Base-by-base conservation (phyloP, 2,888 invertebrate species). In the Belgica antarctica region DNA sequence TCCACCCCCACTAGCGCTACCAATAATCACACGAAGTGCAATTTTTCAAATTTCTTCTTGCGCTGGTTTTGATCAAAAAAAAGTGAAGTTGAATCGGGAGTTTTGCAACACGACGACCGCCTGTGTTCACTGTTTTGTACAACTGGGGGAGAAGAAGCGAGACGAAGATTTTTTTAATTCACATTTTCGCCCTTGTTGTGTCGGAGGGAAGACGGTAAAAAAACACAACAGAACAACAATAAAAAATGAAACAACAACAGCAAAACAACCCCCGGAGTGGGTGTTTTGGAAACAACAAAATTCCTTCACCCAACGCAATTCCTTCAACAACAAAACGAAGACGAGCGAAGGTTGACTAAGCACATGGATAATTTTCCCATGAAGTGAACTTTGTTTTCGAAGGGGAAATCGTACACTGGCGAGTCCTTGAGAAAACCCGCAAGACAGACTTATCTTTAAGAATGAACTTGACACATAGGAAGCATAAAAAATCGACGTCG, bases 141-240 rank as follows among this genome's bases (percentile, higher is more conserved):
- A 52, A 52, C 52, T 52, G 52, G 52, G 52, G 52, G 17, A n/a
- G n/a, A 52, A 52, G 41, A 52, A 52, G 52, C 52, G 52, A 22
- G 52, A 52, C 52, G 52, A 22, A 52, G 52, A 52, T 52, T 52
- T 52, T 52, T 52, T 52, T 52, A 52, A 52, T 52, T 52, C 52
- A 52, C 52, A 12, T 52, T 52, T 52, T 31, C n/a, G n/a, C n/a
- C n/a, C 12, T 31, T 52, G 52, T 52, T 52, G 52, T 52, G 52
- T 52, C 52, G 52, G 52, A 52, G 52, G 7, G 52, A 52, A 52
- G 52, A 52, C 22, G 52, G n/a, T 52, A 52, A 52, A 52, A 52
- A 52, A 52, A 52, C 52, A 52, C 52, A 52, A 52, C 52, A 52
- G 52, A 52, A 52, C 52, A 52, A 52, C 17, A 52, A 52, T 52